Base-by-base conservation (phyloP, 2,113 vertebrate genomes). In the Forbesichthys papilliferus region DNA sequence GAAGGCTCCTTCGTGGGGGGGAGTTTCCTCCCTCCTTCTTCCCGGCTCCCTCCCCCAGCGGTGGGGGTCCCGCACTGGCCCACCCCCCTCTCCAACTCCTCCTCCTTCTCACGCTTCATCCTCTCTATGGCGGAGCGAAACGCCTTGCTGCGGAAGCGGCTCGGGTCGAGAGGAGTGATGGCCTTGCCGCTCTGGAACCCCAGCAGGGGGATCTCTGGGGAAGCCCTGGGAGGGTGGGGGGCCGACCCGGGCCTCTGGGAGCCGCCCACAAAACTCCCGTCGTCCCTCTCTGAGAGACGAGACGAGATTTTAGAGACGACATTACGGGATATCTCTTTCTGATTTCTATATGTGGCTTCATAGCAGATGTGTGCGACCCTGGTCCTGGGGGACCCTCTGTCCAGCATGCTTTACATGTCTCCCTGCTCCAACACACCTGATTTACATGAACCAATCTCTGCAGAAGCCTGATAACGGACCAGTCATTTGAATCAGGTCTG, bases 151-250 rank as follows among this genome's bases (percentile, higher is more conserved):
- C 94, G 94, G 77, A 99, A 96, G 53, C 91, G 91, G 58, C 93
- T 95, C 59, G 95, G 82, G 86, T 99, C 96, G 58, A 99, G 89
- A 0, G 97, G 97, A 0, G 96, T 96, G 33, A 99, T 83, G 0
- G 92, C 81, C 18, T 92, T 73, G 3, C 87, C 6, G 56, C 86
- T 93, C 68, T 83, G 95, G 4, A 82, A 86, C 56, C 86, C 88
- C 1, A 62, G 66, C 33, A 87, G 18, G 73, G 92, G 84, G 73
- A 90, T 77, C 70, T 90, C 88, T 51, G 89, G 87, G 65, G 91
- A 92, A 0, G 5, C 6, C 5, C 46, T 34, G 11, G 12, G 12
- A 4, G 76, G 61, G 0, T 69, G 66, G 1, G 84, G 84, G 49
- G 76, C 76, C 60, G 73, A 70, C 14, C 20, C 16, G 0, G 74